phyloP scores from a whole-genome alignment of 2,113 vertebrate species.

The Pterocles gutturalis region DNA sequence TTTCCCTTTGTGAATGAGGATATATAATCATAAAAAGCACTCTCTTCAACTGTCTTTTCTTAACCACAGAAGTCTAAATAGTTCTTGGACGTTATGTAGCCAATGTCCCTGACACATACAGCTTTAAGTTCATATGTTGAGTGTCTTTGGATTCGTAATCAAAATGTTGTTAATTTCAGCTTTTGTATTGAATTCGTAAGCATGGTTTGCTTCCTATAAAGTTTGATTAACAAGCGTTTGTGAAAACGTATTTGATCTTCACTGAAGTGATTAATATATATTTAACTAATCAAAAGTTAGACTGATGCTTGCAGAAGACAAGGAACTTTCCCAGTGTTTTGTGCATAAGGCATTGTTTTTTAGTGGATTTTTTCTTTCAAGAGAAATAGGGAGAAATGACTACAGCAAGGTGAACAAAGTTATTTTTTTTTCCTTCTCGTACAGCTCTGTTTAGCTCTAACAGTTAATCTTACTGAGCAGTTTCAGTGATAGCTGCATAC shows the following conservation, averaged over 20 bases:
- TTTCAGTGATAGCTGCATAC: background rate
- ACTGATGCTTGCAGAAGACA: background rate
- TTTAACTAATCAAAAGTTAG: background rate
- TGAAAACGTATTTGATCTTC: background rate
- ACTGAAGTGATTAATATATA: background rate
- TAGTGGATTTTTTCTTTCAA: background rate
- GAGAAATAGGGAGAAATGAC: background rate
- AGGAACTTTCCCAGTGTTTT: background rate
- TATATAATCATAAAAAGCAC: background rate
- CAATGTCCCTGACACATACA: background rate
- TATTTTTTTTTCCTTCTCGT: fast-evolving
- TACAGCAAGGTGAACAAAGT: background rate
- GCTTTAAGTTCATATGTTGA: fast-evolving
- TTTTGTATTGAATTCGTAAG: background rate
- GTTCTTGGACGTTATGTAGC: background rate
- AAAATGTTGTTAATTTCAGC: background rate
- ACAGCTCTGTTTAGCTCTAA: background rate
- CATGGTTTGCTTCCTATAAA: background rate
- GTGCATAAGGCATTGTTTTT: background rate
- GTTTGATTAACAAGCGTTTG: background rate
- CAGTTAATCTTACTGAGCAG: background rate
- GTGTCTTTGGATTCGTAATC: background rate
- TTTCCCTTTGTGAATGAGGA: background rate
- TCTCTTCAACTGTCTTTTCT: background rate
- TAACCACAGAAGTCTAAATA: background rate